Evolutionary conservation across 2,113 vertebrate genomes (phyloP).

Genomic region (Periophthalmus modestus): DNA sequence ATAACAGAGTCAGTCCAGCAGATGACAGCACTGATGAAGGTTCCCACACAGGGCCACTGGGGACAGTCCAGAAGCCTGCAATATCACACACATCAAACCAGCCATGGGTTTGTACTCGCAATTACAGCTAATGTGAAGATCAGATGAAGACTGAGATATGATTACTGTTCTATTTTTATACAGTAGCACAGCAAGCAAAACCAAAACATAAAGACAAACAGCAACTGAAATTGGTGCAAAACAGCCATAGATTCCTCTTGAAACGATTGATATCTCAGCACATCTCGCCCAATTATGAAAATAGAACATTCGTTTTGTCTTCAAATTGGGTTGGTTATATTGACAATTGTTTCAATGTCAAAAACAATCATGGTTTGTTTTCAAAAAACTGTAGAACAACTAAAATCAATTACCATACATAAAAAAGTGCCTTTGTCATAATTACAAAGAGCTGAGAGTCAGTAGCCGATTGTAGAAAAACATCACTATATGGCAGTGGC

Average conservation of each 20-base stretch:
- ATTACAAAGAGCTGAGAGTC: background rate
- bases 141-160: background rate
- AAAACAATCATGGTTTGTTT: background rate
- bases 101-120: background rate
- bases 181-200: background rate
- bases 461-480: background rate
- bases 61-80: conserved; percentile 9
- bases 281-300: conserved; percentile 1
- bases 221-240: conserved; percentile 12
- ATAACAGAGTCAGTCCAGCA: conserved; percentile 70
- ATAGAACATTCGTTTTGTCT: background rate
- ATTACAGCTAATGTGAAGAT: background rate
- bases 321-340: conserved; percentile 5
- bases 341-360: background rate
- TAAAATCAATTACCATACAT: background rate
- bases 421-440: background rate
- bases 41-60: conserved; percentile 12
- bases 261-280: conserved; percentile 15
- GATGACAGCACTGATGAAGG: conserved; percentile 77
- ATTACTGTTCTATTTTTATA: background rate
- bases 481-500: background rate
- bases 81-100: background rate
- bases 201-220: background rate
- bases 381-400: background rate
- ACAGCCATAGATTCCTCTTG: conserved; percentile 2